Percentiles rank a stretch among this genome's conserved stretches.
phyloP scores from a whole-genome alignment of 2,113 vertebrate genomes.

The Neodontobutis hainanensis region DNA sequence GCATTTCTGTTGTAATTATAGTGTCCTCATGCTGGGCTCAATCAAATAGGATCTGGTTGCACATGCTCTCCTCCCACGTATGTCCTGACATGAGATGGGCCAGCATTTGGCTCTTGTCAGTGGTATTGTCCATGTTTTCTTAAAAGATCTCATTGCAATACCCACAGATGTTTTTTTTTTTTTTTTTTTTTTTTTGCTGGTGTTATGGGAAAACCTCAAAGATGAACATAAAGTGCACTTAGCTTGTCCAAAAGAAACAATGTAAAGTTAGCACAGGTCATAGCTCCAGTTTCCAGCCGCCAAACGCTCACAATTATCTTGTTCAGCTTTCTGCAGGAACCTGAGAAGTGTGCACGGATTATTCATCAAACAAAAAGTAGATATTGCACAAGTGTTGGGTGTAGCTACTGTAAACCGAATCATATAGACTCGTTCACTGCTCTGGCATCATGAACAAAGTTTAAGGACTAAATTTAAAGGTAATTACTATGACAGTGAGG shows the following conservation, averaged over 20 bases:
- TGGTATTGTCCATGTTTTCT: constrained; percentile 63
- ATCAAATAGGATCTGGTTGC: constrained; percentile 71
- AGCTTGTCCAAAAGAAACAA: constrained; percentile 71
- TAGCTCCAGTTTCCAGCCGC: constrained; percentile 61
- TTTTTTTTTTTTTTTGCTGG: constrained; percentile 16
- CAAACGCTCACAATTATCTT: constrained; percentile 55
- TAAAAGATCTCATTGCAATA: constrained; percentile 55
- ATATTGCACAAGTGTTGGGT: constrained; percentile 70
- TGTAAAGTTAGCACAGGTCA: constrained; percentile 65
- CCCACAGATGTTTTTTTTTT: constrained; percentile 37
- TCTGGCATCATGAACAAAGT: constrained; percentile 68
- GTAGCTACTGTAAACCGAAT: constrained; percentile 75
- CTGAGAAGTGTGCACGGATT: constrained; percentile 57
- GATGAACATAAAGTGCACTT: constrained; percentile 65
- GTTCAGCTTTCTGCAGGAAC: constrained; percentile 55
- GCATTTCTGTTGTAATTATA: constrained; percentile 66
- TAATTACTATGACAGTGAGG: constrained; percentile 83
- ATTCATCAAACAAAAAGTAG: constrained; percentile 52
- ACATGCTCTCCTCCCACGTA: constrained; percentile 63
- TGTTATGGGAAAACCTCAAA: constrained; percentile 71
- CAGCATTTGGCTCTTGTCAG: constrained; percentile 44
- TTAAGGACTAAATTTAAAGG: constrained; percentile 84
- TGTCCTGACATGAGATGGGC: constrained; percentile 54
- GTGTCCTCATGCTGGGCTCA: constrained; percentile 39
- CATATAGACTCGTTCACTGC: constrained; percentile 64